Conservation (phyloP, 2,113 vertebrate species). For the Oxyruncus cristatus region DNA sequence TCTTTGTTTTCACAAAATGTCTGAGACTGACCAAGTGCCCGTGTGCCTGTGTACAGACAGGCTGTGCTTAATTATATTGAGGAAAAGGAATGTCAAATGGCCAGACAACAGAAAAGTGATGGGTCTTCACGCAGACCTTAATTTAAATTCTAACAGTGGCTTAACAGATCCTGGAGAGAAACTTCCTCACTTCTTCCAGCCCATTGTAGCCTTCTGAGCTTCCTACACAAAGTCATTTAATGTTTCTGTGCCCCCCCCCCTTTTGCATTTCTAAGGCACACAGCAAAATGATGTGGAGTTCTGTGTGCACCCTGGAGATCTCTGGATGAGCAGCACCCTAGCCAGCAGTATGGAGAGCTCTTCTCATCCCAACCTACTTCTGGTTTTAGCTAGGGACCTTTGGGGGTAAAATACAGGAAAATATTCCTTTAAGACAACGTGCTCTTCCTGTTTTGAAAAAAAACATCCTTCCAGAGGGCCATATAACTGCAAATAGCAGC, state of each 20-base stretch:
- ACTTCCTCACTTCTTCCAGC: background rate
- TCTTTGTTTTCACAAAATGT: background rate
- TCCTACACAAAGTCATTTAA: background rate
- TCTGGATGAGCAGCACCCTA: background rate
- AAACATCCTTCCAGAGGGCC: background rate
- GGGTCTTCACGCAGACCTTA: background rate
- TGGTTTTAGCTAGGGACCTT: background rate
- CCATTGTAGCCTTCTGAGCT: background rate
- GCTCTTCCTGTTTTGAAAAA: background rate
- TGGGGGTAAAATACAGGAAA: background rate
- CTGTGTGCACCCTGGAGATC: background rate
- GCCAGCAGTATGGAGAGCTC: fast-evolving
- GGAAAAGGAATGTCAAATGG: background rate
- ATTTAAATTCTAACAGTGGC: background rate
- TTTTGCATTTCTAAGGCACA: background rate
- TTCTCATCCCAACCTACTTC: background rate
- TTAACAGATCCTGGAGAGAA: background rate
- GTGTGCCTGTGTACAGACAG: background rate
- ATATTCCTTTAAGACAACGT: background rate
- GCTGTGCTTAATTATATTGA: background rate
- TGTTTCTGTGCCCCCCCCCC: background rate
- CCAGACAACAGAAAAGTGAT: background rate
- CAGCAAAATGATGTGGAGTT: background rate
- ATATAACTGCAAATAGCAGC: background rate
- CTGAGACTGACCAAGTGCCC: background rate